Conservation (phyloP, 53 echinoderm and acorn worm genomes). For the Actinopyga echinites region DNA sequence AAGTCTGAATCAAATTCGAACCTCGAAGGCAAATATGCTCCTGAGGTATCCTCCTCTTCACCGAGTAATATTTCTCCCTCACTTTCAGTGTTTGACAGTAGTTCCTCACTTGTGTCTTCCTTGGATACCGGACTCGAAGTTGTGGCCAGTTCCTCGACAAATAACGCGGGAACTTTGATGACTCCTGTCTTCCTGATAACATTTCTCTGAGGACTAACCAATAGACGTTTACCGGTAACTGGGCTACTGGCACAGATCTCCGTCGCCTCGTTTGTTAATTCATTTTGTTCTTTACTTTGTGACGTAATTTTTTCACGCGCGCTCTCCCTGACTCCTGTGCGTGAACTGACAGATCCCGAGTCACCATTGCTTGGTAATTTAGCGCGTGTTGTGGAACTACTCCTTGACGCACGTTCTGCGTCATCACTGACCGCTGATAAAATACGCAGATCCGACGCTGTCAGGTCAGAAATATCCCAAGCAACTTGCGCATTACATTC, state of each 20-base stretch:
- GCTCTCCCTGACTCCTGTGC: not conserved
- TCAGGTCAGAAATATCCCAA: conserved; percentile 44
- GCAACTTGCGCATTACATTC: conserved; percentile 28
- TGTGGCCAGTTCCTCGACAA: conserved; percentile 45
- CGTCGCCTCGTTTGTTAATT: not conserved
- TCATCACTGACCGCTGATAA: not conserved
- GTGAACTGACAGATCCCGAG: not conserved
- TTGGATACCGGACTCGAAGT: conserved; percentile 43
- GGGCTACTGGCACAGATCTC: not conserved
- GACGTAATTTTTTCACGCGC: not conserved
- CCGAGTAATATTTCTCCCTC: not conserved
- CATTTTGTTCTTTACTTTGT: not conserved
- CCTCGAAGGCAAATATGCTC: conserved; percentile 5
- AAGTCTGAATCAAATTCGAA: conserved; percentile 18
- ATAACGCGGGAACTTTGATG: conserved; percentile 25
- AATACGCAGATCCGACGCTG: conserved; percentile 2
- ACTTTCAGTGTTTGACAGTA: not conserved
- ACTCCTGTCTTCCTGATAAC: conserved; percentile 3
- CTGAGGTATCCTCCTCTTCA: not conserved
- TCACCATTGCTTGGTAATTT: too few species aligned
- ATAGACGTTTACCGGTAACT: not conserved
- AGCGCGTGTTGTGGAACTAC: not conserved
- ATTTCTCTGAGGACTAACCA: conserved; percentile 17
- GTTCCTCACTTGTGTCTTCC: conserved; percentile 30
- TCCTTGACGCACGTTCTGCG: not conserved